Conservation (phyloP, 2,113 vertebrate genomes). For the Platysternon megacephalum region DNA sequence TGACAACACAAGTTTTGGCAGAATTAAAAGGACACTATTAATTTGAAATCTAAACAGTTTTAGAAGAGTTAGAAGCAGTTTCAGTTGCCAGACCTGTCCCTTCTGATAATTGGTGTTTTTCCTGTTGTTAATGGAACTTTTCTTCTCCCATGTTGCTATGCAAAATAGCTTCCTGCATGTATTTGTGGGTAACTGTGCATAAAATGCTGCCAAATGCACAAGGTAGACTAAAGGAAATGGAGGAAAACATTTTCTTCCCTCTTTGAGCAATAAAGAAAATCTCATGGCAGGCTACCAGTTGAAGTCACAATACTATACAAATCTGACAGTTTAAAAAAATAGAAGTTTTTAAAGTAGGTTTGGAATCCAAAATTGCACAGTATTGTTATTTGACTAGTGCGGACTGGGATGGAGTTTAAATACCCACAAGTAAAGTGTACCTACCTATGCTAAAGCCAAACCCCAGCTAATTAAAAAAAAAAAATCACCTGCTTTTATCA, state of each 20-base stretch:
- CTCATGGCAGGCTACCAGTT: background rate
- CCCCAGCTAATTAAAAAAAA: background rate
- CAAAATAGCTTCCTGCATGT: too few relatives aligned
- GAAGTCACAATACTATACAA: background rate
- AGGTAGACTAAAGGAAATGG: background rate
- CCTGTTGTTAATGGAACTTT: accelerated
- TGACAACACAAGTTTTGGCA: background rate
- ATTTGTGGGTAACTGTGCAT: background rate
- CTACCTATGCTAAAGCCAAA: background rate
- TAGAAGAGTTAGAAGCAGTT: accelerated
- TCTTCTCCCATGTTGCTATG: accelerated
- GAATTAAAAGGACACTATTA: background rate
- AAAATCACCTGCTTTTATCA: background rate
- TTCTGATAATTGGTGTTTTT: accelerated
- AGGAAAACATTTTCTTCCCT: background rate
- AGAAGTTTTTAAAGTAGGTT: background rate
- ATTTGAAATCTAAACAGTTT: accelerated
- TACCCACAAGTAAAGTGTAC: background rate
- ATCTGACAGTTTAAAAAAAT: too few relatives aligned
- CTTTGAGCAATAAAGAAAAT: background rate
- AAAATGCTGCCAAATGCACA: background rate
- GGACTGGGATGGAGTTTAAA: background rate
- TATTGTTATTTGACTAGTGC: background rate
- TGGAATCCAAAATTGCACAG: background rate
- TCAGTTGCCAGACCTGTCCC: background rate